Conservation (phyloP, 2,797 vertebrate genomes). For the Falco rusticolus region DNA sequence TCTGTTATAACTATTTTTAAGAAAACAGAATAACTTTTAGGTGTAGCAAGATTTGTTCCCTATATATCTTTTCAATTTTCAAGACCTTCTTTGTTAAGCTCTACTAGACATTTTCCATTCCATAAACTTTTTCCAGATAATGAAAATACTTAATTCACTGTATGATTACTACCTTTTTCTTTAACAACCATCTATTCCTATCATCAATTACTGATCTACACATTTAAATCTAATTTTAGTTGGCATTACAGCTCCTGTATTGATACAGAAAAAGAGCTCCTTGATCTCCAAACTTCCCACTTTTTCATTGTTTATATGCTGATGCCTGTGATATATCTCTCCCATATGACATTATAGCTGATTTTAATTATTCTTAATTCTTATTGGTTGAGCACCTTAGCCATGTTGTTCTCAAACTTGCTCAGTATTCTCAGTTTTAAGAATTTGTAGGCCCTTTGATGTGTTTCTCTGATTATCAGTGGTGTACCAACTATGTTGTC, state of each 20-base stretch:
- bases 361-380: constrained; percentile 31
- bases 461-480: not conserved
- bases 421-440: not conserved
- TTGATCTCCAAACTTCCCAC: constrained; percentile 14
- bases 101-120: not conserved
- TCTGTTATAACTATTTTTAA: not conserved
- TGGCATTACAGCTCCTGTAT: not conserved
- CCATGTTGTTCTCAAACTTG: not conserved
- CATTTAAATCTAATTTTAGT: not conserved
- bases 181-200: not conserved
- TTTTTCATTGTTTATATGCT: not conserved
- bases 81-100: not conserved
- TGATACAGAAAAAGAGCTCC: not conserved
- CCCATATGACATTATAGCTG: not conserved
- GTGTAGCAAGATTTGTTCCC: not conserved
- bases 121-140: not conserved
- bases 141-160: not conserved
- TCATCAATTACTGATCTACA: not conserved
- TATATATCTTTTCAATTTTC: not conserved
- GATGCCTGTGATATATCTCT: not conserved
- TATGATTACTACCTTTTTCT: not conserved
- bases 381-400: constrained; percentile 19
- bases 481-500: not conserved
- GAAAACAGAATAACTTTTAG: not conserved
- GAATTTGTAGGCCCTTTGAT: not conserved